Evolutionary conservation across 2,888 invertebrate species (phyloP).

Genomic region (Scaptomyza reducta): DNA sequence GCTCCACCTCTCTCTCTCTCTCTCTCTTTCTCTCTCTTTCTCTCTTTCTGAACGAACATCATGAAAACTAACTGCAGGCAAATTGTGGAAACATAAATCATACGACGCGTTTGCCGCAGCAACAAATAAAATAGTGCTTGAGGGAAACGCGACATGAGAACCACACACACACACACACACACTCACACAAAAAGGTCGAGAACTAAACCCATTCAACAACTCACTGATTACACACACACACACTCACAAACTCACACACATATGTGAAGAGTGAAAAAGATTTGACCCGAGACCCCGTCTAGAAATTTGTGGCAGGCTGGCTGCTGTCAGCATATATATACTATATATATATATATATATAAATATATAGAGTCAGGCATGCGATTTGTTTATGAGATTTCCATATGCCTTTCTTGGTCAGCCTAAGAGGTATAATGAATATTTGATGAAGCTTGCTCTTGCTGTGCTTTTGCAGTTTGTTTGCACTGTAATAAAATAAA

Average conservation of each 20-base stretch:
- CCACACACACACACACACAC: slow-evolving; percentile 27
- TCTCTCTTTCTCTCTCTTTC: too few relatives aligned
- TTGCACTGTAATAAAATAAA: slow-evolving; percentile 20
- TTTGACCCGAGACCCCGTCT: slow-evolving; percentile 32
- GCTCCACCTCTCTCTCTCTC: too few relatives aligned
- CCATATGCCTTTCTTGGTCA: slow-evolving; percentile 33
- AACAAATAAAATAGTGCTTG: slow-evolving; percentile 7
- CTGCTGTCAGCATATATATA: slow-evolving; percentile 41
- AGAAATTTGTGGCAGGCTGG: background rate
- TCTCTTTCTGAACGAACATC: slow-evolving; percentile 31
- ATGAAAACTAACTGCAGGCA: slow-evolving; percentile 65
- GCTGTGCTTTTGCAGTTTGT: background rate
- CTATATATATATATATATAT: background rate
- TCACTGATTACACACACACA: slow-evolving; percentile 46
- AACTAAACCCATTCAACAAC: slow-evolving; percentile 41
- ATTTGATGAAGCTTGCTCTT: slow-evolving; percentile 43
- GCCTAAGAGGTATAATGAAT: slow-evolving; percentile 40
- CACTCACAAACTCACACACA: slow-evolving; percentile 2
- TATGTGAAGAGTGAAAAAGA: slow-evolving; percentile 51
- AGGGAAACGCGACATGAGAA: slow-evolving; percentile 20
- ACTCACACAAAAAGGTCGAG: slow-evolving; percentile 43
- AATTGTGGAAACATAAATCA: slow-evolving; percentile 67
- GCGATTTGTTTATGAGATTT: slow-evolving; percentile 61
- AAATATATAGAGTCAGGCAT: slow-evolving; percentile 15
- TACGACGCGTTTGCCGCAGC: slow-evolving; percentile 53